A percentile compares a stretch with the other conserved stretches of the same genome.
phyloP scores from a whole-genome alignment of 23 tunicate species.

The Ciona savignyi region DNA sequence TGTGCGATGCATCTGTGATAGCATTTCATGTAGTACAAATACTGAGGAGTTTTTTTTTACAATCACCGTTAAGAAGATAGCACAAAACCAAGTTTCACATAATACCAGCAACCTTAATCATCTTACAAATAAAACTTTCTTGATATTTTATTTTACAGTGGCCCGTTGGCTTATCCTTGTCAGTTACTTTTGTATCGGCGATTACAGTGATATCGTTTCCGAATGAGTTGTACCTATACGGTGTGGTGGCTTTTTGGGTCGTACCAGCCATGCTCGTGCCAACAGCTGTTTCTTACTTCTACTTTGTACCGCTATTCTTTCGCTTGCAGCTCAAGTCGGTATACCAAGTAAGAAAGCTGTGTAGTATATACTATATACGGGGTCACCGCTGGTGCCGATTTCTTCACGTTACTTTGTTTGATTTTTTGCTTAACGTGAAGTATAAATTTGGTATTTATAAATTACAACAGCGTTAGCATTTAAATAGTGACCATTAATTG shows the following conservation, averaged over 20 bases:
- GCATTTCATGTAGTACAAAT: no score
- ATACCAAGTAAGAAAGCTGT: conserved; percentile 54
- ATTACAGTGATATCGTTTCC: conserved; percentile 50
- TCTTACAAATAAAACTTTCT: no score
- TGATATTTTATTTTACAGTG: conserved; percentile 12
- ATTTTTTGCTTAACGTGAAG: neutral
- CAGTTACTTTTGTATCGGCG: conserved; percentile 47
- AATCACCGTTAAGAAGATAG: no score
- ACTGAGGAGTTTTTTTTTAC: no score
- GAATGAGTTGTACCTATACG: conserved; percentile 28
- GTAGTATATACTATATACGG: neutral
- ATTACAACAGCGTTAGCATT: no score
- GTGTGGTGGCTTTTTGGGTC: conserved; percentile 24
- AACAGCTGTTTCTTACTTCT: conserved; percentile 6
- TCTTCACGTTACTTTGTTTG: neutral
- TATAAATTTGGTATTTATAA: no score
- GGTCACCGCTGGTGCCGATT: neutral
- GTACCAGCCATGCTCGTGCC: conserved; percentile 3
- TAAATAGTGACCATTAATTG: no score
- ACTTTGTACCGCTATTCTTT: conserved; percentile 31
- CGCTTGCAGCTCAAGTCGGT: conserved; percentile 17
- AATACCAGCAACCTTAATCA: no score
- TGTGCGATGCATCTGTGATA: no score
- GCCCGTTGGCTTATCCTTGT: conserved; percentile 46
- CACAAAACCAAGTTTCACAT: no score